Conservation (phyloP, 2,797 vertebrate species). For the Dryobates pubescens region DNA sequence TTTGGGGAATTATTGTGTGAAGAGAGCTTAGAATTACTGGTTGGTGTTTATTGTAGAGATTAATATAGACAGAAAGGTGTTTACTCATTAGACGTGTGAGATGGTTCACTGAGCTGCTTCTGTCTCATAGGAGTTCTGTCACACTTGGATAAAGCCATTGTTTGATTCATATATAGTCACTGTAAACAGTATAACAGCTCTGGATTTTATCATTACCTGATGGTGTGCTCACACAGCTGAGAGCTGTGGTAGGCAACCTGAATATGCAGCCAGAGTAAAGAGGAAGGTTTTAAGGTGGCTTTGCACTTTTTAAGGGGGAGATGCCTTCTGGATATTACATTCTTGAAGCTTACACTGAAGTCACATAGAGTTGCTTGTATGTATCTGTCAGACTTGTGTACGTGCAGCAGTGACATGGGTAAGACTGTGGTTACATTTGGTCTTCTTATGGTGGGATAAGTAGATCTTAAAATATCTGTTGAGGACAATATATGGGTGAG, state of each 20-base stretch:
- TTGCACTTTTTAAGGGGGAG: background rate
- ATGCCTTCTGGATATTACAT: background rate
- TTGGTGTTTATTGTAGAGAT: slow-evolving; percentile 37
- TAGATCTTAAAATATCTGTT: background rate
- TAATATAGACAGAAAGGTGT: slow-evolving; percentile 29
- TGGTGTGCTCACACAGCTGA: background rate
- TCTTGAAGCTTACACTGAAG: background rate
- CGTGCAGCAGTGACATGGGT: background rate
- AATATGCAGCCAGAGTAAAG: background rate
- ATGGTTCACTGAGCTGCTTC: slow-evolving; percentile 8
- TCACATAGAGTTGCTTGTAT: background rate
- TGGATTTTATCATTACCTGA: background rate
- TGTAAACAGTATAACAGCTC: background rate
- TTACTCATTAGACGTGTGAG: slow-evolving; percentile 23
- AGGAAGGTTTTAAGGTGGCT: background rate
- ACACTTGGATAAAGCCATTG: background rate
- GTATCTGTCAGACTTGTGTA: background rate
- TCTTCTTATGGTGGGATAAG: background rate
- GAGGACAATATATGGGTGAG: background rate
- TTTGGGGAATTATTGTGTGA: background rate
- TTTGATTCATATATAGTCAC: background rate
- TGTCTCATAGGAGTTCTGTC: slow-evolving; percentile 8
- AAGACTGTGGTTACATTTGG: background rate
- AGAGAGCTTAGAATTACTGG: background rate
- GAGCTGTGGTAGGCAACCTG: background rate